Conservation (phyloP, 2,797 vertebrate genomes). For the Hyperoplus immaculatus region DNA sequence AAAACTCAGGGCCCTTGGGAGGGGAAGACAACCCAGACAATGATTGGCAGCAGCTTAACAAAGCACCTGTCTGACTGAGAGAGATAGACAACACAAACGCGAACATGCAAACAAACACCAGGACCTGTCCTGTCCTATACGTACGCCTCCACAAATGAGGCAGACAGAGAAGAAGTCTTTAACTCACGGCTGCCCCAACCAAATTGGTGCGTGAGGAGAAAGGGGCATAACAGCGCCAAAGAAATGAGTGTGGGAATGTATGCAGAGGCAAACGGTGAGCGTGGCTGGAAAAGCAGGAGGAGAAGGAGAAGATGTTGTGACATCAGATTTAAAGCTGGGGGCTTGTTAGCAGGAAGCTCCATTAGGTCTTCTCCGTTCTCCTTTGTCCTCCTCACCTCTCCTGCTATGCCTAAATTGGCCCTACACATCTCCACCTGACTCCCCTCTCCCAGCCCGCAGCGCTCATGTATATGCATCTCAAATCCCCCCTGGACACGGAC, state of each 20-base stretch:
- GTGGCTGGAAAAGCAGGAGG: constrained; percentile 25
- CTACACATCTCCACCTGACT: constrained; percentile 85
- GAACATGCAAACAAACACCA: constrained; percentile 71
- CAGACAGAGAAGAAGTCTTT: constrained; percentile 77
- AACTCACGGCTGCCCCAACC: constrained; percentile 82
- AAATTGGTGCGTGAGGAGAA: constrained; percentile 63
- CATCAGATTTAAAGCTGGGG: constrained; percentile 85
- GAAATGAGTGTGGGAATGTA: constrained; percentile 77
- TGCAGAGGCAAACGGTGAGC: constrained; percentile 75
- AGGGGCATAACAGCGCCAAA: constrained; percentile 49
- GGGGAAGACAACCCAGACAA: constrained; percentile 65
- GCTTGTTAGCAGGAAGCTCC: constrained; percentile 94
- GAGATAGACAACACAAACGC: constrained; percentile 44
- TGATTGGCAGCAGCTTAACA: constrained; percentile 82
- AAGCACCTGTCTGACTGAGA: constrained; percentile 73
- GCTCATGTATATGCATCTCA: constrained; percentile 96
- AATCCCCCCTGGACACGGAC: constrained; percentile 90
- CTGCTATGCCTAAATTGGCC: constrained; percentile 93
- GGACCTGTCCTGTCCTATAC: constrained; percentile 52
- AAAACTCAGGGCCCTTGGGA: constrained; percentile 55
- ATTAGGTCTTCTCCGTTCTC: constrained; percentile 89
- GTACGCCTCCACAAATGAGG: constrained; percentile 78
- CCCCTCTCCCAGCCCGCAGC: constrained; percentile 74
- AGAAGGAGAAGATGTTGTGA: constrained; percentile 80
- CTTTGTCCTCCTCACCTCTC: constrained; percentile 88